Evolutionary conservation across 2,113 vertebrate species (phyloP).

Genomic region (Columba janthina): DNA sequence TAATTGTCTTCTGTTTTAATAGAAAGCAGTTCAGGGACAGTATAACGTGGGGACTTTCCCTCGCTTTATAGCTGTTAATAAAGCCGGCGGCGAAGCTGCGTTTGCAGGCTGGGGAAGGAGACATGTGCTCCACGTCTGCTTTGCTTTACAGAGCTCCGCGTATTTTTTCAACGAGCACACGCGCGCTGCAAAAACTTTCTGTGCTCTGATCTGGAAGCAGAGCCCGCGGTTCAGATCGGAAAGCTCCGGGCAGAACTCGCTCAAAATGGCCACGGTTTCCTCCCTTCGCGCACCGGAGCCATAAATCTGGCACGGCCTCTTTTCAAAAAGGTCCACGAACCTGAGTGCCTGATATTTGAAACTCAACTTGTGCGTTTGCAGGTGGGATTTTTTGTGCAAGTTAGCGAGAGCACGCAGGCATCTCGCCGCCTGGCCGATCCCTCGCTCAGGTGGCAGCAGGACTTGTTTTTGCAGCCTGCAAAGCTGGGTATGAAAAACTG

Average conservation of each 20-base stretch:
- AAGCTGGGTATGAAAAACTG: conserved; percentile 1
- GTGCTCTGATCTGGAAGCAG: background rate
- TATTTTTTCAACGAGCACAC: background rate
- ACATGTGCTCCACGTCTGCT: background rate
- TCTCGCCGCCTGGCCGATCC: background rate
- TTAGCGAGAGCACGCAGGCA: conserved; percentile 33
- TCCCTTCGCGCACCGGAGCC: background rate
- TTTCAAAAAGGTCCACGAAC: conserved; percentile 26
- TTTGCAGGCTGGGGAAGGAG: background rate
- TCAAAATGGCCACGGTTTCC: conserved; percentile 51
- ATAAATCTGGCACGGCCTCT: conserved; percentile 50
- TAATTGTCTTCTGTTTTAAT: conserved; percentile 33
- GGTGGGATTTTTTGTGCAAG: conserved; percentile 65
- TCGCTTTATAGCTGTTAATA: background rate
- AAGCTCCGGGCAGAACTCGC: background rate
- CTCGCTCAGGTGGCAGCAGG: conserved; percentile 51
- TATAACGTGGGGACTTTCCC: background rate
- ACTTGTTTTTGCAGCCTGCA: conserved; percentile 6
- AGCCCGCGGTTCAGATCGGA: background rate
- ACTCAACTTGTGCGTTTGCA: conserved; percentile 48
- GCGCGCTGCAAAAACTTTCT: background rate
- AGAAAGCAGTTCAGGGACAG: background rate
- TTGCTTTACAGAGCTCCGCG: accelerated
- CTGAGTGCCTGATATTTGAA: conserved; percentile 55
- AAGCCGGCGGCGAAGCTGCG: background rate